Evolutionary conservation across 2,888 invertebrate species (phyloP), one percentile per base, ranked within the genome.

Genomic region (Nemotelus nigrinus): DNA sequence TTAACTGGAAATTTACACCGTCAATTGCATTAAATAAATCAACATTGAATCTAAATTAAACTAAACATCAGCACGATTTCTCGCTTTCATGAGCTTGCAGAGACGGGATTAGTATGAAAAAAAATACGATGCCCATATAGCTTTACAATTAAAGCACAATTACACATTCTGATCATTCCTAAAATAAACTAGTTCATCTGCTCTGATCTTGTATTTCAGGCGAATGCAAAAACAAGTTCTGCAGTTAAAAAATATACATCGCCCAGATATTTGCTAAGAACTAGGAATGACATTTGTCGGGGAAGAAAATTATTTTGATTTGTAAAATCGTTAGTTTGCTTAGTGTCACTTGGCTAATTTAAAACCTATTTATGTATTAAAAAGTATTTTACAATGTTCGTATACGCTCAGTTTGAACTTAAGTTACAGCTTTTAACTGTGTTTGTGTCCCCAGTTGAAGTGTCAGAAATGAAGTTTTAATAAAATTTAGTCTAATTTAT

Each of bases 351-450:
- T 25, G 25, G 25, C 25, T 25, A 25, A 25, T 25, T 25, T 25
- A 25, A 25, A 25, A 25, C 25, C 25, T 25, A 25, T 25, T 25
- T 25, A 25, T 25, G 25, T 25, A 25, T 25, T 25, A 25, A 25
- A 25, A 25, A 25, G 25, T 25, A 25, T 25, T 25, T 1, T 25
- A 25, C 25, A 25, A 25, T 25, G 43, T 63, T 77, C 77, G 77
- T 77, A 77, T 77, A 77, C 87, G 85, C 85, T 86, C 85, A 83
- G 86, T 87, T 87, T 87, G 87, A 87, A 87, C 87, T 86, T 84
- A 87, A 85, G 86, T 86, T 87, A 81, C 80, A 39, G 3, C 0
- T 60, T 60, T 7, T 7, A 39, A 25, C 25, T 25, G 25, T 43
- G 41, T 55, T 57, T 44, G 43, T 44, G 55, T 57, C 57, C 39